phyloP scores from a whole-genome alignment of 2,888 invertebrate genomes.

The Ceriagrion tenellum region DNA sequence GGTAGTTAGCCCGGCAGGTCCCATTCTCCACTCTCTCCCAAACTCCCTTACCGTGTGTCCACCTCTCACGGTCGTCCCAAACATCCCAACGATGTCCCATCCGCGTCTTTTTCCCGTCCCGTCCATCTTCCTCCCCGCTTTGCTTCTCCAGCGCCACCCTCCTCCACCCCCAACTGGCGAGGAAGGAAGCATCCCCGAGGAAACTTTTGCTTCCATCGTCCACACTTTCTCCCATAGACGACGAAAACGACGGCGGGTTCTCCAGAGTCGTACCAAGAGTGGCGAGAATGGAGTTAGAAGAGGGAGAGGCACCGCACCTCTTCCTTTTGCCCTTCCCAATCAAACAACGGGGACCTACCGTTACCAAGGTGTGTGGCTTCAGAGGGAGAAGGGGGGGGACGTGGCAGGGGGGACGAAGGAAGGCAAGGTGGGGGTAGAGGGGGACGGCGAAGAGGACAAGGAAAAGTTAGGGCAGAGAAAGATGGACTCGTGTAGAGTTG shows the following conservation, averaged over 20 bases:
- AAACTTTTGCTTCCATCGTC: neutral
- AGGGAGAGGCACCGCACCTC: no score
- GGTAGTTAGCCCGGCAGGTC: no score
- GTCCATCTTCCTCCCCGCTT: neutral
- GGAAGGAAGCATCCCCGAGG: neutral
- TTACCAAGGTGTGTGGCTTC: neutral
- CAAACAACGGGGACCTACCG: neutral
- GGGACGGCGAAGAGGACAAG: neutral
- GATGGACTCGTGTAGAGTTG: constrained; percentile 26
- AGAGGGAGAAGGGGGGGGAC: no score
- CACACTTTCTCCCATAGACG: neutral
- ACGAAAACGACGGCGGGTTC: neutral
- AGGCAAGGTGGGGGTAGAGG: neutral
- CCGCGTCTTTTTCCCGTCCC: neutral
- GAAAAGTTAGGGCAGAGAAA: constrained; percentile 22
- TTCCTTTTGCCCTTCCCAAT: neutral
- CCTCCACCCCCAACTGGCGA: no score
- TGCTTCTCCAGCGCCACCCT: neutral
- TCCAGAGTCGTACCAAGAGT: neutral
- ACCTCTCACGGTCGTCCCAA: neutral
- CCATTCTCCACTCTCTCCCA: neutral
- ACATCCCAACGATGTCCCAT: neutral
- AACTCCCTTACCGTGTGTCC: neutral
- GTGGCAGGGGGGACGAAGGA: no score
- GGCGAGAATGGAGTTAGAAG: neutral